Evolutionary conservation across 2,888 invertebrate species (phyloP), one percentile per base, ranked within the genome.

Genomic region (Trichacis sp.): DNA sequence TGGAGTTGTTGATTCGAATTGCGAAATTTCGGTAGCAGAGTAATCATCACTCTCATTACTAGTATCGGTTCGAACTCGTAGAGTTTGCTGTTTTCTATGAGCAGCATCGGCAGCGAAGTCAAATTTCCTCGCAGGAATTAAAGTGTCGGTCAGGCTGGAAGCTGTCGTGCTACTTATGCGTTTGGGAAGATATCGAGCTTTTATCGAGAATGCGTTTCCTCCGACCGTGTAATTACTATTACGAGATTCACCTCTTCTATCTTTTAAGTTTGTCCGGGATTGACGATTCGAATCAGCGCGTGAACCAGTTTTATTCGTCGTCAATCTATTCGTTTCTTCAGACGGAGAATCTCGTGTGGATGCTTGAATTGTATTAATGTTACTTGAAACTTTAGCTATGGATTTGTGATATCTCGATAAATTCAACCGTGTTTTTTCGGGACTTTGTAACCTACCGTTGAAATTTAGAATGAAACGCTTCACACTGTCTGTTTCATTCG

Each of bases 81-180:
- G 60, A 0, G 77, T 76, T 8, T 81, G 81, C 20, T 79, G 77
- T 33, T 78, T 81, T n/a, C 84, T 72, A 15, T 76, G 69, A 19
- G 70, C 54, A 8, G 83, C 83, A 53, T 84, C 81, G 0, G 84
- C 83, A 5, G 68, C 73, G 59, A 78, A 83, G 58, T 84, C 82
- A 40, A 84, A 84, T 62, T 80, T 83, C 38, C 74, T 83, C 0
- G 80, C 78, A 0, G 84, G 83, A 38, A 83, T 75, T n/a, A 83
- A 64, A 0, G 81, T 83, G 63, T 84, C 84, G 1, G 79, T 83
- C 3, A 80, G 61, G 2, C 77, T 59, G 6, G 69, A 55, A 48
- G 82, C 77, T 0, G 80, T 78, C 3, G 73, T 74, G 14, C 70
- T 74, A 18, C 71, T 74, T 1, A 73, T 59, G 1, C 74, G 74